Base-by-base conservation (phyloP, 2,113 vertebrate genomes). In the Phrynocephalus versicolor region DNA sequence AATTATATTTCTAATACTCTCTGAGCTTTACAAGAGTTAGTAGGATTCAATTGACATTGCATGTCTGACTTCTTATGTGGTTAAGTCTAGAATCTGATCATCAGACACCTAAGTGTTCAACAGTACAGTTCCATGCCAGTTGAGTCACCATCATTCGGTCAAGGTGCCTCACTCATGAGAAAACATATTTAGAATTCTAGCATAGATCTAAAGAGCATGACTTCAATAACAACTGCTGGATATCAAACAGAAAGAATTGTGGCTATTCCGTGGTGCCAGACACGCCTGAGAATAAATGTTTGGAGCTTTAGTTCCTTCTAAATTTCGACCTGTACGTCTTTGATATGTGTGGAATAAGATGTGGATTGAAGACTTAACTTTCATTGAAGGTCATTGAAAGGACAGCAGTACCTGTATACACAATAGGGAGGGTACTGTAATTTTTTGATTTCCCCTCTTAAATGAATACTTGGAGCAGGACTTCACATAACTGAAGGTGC, bases 181-280 rank as follows among this genome's bases (percentile, higher is more conserved):
- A 58, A 35, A 55, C 25, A 2, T 58, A 18, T 60, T 78, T 12
- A 60, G 33, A n/a, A 78, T 21, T 60, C 27, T 12, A 33, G n/a
- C 75, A n/a, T 33, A 55, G 62, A 82, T 90, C 81, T 41, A 51
- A 85, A 78, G 81, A 85, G 83, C 69, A 82, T 89, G 14, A 14
- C 33, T 35, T 87, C 79, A 79, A 30, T 80, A 27, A 74, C n/a
- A 77, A 82, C 35, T 79, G 35, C 65, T 27, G 9, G 21, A 9
- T 13, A 0, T 90, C 35, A n/a, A 73, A 81, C 64, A 0, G 0
- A 90, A 5, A 84, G 84, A 76, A 88, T 35, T 87, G 58, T 79
- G 81, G 79, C 87, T 89, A 85, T 91, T 57, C 45, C 85, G 37
- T 75, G 37, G 79, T 91, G 87, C 84, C 88, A 82, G 12, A 23